Evolutionary conservation across 2,888 invertebrate species (phyloP), one percentile per base, ranked within the genome.

Genomic region (Diloba caeruleocephala): DNA sequence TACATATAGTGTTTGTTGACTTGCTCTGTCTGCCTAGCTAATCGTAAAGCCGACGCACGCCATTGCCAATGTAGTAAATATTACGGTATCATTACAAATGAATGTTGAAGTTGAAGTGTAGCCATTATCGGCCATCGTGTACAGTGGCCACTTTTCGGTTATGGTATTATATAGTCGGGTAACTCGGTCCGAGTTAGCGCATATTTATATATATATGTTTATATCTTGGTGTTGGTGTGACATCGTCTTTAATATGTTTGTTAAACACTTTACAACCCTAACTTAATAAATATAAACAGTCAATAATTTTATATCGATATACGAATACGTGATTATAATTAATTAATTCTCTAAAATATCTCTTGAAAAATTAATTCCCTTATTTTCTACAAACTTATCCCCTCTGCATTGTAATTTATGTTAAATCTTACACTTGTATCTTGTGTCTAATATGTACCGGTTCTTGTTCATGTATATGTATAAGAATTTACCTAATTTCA

Each of bases 151-250:
- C 19, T 74, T 56, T 78, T 64, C 60, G 86, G 87, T 84, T 84
- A 74, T 83, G 86, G 86, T 82, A 60, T 69, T 14, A 26, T 63
- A 42, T 53, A 41, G 42, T 49, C 38, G 29, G 58, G 51, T 52
- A 44, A 72, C 49, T 72, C 60, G 49, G 58, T 69, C 49, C 49
- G 51, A 57, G 48, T 59, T 79, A 71, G 71, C 71, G 88, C 88
- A 88, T 87, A 87, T 71, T 67, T 73, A 50, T 70, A 60, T 74
- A 59, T 74, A 73, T 75, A 79, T 66, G 50, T 71, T 57, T 74
- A 66, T 76, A 66, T 59, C 74, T 63, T 85, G 91, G 92, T 92
- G 91, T 90, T 92, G 92, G 92, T 90, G 84, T 92, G 92, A 90
- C 92, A 90, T 91, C 86, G 90, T 85, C 77, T 76, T 59, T 49